Evolutionary conservation across 2,888 invertebrate species (phyloP).

Genomic region (Lasioglossum pauxillum): DNA sequence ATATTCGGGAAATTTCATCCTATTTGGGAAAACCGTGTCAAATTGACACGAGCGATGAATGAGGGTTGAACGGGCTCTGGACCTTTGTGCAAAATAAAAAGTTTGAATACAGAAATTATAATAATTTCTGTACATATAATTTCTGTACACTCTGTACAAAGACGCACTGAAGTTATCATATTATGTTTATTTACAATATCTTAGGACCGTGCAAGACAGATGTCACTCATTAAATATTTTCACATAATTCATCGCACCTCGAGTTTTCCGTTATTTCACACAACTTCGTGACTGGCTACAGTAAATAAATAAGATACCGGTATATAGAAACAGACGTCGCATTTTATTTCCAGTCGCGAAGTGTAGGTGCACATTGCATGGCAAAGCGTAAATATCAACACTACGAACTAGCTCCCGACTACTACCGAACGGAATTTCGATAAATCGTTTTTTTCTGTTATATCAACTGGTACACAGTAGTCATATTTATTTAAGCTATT

Average conservation of each 20-base stretch:
- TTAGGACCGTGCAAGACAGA: conserved; percentile 11
- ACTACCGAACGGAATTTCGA: neutral
- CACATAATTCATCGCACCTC: conserved; percentile 1
- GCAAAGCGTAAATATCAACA: neutral
- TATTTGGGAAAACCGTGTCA: no score
- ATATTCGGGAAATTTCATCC: no score
- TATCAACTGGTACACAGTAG: neutral
- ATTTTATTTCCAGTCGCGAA: neutral
- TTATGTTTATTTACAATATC: conserved; percentile 35
- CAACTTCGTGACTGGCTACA: neutral
- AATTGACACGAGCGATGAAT: no score
- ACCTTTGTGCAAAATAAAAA: no score
- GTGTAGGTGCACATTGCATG: neutral
- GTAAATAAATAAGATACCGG: neutral
- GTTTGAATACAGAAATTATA: no score
- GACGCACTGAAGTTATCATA: conserved; percentile 30
- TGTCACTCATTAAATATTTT: conserved; percentile 56
- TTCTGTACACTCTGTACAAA: neutral
- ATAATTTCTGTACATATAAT: no score
- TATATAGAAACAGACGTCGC: neutral
- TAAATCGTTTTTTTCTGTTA: neutral
- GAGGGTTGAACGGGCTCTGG: no score
- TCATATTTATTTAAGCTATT: neutral
- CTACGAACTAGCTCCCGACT: neutral
- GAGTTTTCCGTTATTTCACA: neutral